Percentiles rank a stretch among this genome's conserved stretches.
Evolutionary conservation across 2,888 invertebrate species (phyloP).

Genomic region (Zele albiditarsus): DNA sequence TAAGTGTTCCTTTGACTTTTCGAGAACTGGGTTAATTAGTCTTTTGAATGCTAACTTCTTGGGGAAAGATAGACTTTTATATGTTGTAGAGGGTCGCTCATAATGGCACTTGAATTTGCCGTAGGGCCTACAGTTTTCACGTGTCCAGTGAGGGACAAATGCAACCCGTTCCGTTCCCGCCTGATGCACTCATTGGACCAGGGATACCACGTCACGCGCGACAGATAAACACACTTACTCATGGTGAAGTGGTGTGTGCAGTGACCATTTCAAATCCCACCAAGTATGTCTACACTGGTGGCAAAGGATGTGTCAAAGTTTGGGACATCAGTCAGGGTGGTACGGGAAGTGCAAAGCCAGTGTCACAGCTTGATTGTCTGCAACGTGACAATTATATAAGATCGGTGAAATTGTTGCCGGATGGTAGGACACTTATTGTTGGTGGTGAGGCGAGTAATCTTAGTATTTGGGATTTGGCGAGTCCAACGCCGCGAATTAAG

Average conservation of each 20-base stretch:
- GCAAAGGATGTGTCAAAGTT: constrained; percentile 97
- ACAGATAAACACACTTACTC: constrained; percentile 92
- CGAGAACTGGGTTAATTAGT: constrained; percentile 34
- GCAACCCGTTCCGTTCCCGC: constrained; percentile 95
- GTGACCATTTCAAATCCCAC: constrained; percentile 97
- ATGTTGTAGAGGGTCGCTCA: neutral
- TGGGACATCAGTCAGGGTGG: constrained; percentile 96
- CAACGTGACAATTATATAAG: constrained; percentile 97
- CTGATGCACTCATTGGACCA: constrained; percentile 93
- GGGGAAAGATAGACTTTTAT: constrained; percentile 25
- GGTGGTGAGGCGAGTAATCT: constrained; percentile 97
- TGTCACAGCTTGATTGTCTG: constrained; percentile 91
- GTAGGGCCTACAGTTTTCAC: constrained; percentile 95
- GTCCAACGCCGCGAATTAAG: constrained; percentile 93
- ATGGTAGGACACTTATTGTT: constrained; percentile 94
- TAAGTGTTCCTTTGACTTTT: constrained; percentile 75
- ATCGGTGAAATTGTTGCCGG: constrained; percentile 94
- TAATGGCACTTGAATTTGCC: constrained; percentile 11
- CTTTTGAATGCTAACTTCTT: constrained; percentile 22
- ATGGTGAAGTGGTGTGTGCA: constrained; percentile 98
- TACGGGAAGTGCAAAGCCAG: constrained; percentile 81
- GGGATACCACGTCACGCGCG: constrained; percentile 95
- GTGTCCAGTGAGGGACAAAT: constrained; percentile 91
- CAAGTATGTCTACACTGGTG: constrained; percentile 95
- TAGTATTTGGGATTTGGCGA: constrained; percentile 96